phyloP scores from a whole-genome alignment of 2,888 invertebrate species.

The Melieria crassipennis region DNA sequence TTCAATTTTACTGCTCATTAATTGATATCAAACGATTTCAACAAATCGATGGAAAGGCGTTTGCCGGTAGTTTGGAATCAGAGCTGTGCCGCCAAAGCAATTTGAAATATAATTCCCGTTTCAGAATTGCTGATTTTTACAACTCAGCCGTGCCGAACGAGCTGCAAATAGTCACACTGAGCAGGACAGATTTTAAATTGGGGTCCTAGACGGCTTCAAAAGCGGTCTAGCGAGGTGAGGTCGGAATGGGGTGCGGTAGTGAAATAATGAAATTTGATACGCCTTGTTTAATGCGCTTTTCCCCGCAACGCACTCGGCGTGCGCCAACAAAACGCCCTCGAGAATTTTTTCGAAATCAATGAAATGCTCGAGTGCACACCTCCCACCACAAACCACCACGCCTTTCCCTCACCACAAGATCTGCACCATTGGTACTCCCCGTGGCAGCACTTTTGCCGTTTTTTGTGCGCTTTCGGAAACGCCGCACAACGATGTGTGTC shows the following conservation, averaged over 20 bases:
- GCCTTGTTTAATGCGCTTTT: slow-evolving; percentile 67
- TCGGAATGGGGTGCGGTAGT: slow-evolving; percentile 39
- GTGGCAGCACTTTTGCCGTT: no score
- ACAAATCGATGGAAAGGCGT: no score
- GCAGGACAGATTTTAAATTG: no score
- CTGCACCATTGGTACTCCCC: no score
- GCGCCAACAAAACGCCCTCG: slow-evolving; percentile 45
- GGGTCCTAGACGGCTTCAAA: no score
- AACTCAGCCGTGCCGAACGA: no score
- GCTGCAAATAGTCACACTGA: no score
- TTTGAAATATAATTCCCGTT: slow-evolving; percentile 17
- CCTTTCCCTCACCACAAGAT: background rate
- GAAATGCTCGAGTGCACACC: slow-evolving; percentile 28
- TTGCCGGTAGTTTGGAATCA: background rate
- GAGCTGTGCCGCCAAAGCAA: background rate
- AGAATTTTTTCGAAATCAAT: slow-evolving; percentile 35
- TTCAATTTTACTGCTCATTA: slow-evolving; percentile 55
- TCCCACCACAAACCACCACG: background rate
- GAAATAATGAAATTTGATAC: slow-evolving; percentile 67
- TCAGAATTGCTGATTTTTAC: background rate
- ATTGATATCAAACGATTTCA: slow-evolving; percentile 49
- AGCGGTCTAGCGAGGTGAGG: no score
- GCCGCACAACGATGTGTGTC: background rate
- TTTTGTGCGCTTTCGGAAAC: no score
- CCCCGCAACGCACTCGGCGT: background rate